These are phyloP conservation scores for Maniola hyperantus DNA, from an alignment of 2,888 invertebrate species.

Conservation along the genomic window DNA sequence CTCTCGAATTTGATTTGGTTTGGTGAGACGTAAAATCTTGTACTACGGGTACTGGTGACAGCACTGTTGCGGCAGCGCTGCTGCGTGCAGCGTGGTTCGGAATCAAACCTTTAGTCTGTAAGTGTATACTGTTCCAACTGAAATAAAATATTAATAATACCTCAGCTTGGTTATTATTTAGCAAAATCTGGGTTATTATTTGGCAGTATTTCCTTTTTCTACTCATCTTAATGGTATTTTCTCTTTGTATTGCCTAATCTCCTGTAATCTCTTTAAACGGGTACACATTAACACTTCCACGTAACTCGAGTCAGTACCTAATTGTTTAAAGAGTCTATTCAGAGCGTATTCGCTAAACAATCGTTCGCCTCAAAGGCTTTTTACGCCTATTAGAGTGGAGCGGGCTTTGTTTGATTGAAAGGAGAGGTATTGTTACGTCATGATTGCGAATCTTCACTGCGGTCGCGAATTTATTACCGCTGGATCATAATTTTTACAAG, in stretches of 20 bases:
- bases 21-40: no score
- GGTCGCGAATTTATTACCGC: not conserved
- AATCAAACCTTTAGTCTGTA: no score
- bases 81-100: no score
- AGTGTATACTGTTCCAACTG: no score
- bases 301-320: constrained; percentile 5
- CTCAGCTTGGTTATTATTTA: no score
- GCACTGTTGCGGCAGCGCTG: no score
- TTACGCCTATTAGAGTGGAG: constrained; percentile 26
- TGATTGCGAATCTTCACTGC: constrained; percentile 31
- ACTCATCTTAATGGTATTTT: not conserved
- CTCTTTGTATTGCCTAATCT: not conserved
- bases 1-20: no score
- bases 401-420: constrained; percentile 31
- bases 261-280: not conserved
- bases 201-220: no score
- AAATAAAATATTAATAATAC: no score
- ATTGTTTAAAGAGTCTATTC: constrained; percentile 15
- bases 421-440: constrained; percentile 31
- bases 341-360: constrained; percentile 23
- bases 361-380: constrained; percentile 32
- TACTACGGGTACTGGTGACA: no score
- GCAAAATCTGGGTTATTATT: no score
- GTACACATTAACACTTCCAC: constrained; percentile 15
- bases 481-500: not conserved